Evolutionary conservation across 2,797 vertebrate species (phyloP).

Genomic region (Tadarida brasiliensis): DNA sequence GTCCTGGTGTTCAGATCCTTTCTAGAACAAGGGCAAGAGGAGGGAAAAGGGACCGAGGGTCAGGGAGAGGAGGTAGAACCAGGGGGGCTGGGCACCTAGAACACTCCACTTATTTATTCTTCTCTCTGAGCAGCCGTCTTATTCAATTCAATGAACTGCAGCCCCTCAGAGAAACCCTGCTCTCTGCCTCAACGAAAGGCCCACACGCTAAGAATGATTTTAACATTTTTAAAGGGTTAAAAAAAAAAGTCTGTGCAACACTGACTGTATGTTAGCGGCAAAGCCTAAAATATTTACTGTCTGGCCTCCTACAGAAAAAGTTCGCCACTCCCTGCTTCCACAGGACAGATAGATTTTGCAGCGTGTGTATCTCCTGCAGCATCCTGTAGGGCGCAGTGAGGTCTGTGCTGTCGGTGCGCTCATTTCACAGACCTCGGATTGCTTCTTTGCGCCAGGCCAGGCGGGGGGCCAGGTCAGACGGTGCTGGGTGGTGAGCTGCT

Average conservation of each 20-base stretch:
- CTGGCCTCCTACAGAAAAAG: not conserved
- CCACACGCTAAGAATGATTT: not conserved
- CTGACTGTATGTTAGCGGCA: not conserved
- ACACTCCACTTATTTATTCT: too few relatives aligned
- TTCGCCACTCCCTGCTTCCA: not conserved
- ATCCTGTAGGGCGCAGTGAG: rapidly evolving
- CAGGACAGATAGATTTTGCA: rapidly evolving
- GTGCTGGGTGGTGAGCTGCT: rapidly evolving
- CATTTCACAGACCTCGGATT: not conserved
- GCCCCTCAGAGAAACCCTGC: not conserved
- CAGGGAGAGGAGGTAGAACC: not conserved
- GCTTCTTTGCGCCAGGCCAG: not conserved
- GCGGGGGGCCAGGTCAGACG: rapidly evolving
- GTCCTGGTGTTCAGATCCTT: not conserved
- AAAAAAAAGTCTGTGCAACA: not conserved
- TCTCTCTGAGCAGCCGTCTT: not conserved
- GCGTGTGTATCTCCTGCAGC: rapidly evolving
- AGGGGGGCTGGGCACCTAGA: rapidly evolving
- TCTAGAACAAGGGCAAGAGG: not conserved
- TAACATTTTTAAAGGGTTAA: not conserved
- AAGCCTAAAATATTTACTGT: not conserved
- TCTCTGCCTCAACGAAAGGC: too few relatives aligned
- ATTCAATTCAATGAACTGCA: rapidly evolving
- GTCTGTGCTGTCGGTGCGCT: rapidly evolving
- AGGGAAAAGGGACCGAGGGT: not conserved